These are phyloP conservation scores for Pithys albifrons DNA, from an alignment of 2,113 vertebrate species.

Conservation along the genomic window DNA sequence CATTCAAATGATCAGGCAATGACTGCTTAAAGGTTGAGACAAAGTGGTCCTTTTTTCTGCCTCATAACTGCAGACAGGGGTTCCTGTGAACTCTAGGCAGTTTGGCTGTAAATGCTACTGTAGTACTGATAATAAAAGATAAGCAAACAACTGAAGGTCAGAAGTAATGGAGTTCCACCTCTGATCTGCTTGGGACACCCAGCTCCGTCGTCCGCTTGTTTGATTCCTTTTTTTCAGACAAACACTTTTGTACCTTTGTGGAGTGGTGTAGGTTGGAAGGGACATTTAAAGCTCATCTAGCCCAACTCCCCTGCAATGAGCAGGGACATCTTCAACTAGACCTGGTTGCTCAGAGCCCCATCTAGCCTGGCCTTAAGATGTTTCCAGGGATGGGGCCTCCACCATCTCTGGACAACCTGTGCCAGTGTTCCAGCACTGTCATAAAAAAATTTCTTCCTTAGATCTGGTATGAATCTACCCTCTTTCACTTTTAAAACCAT, in stretches of 20 bases:
- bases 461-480: not conserved
- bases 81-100: not conserved
- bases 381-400: not conserved
- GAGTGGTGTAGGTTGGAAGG: not conserved
- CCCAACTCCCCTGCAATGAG: not conserved
- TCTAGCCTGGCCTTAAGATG: not conserved
- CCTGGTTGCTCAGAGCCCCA: not conserved
- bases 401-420: not conserved
- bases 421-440: not conserved
- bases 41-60: not conserved
- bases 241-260: not conserved
- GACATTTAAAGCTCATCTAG: not conserved
- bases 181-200: not conserved
- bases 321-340: not conserved
- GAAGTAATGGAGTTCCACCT: not conserved
- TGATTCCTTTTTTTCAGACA: not conserved
- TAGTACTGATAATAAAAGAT: not conserved
- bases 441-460: not conserved
- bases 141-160: not conserved
- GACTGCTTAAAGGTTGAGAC: not conserved
- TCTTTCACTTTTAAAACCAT: not conserved
- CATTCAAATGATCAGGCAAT: not conserved
- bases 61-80: not conserved
- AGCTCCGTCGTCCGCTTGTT: rapidly evolving
- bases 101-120: not conserved